Evolutionary conservation across 2,888 invertebrate genomes (phyloP), one percentile per base, ranked within the genome.

Genomic region (Anticlea derivata): DNA sequence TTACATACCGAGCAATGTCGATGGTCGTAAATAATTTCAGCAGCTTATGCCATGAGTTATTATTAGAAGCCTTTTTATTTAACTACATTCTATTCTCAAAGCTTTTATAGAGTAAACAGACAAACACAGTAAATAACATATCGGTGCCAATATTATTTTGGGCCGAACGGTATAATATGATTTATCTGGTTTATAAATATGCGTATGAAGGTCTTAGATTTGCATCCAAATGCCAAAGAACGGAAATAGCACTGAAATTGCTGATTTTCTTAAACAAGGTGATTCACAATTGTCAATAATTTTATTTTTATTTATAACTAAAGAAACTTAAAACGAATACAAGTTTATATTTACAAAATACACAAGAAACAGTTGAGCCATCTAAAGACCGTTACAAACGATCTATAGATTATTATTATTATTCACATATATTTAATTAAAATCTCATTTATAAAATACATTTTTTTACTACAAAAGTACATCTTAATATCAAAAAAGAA

Each of bases 81-180:
- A 61, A 64, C 60, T 61, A 50, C 50, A 35, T 51, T 56, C 60
- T 57, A 63, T 54, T 58, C 47, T 43, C 43, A 44, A 50, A 48
- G 44, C 57, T 61, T 64, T 64, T 65, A 63, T 64, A 60, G 63
- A 43, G 55, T 68, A 73, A 75, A 72, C 72, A 70, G 66, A 70
- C 65, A 73, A 74, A 72, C 69, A 70, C 64, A 70, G 64, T 78
- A 78, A 79, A 80, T 70, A 75, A 67, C 60, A 60, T 61, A 59
- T 60, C 74, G 66, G 61, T 58, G 73, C 71, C 73, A 75, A 78
- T 75, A 77, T 77, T 80, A 79, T 77, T 75, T 71, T 56, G 55
- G 71, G 65, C 37, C 60, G 50, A 56, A 52, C 53, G 43, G 30
- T 27, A n/a, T n/a, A 10, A 26, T 23, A 34, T 7, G 37, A 20